Base-by-base conservation (phyloP, 2,797 vertebrate genomes). In the Trachops cirrhosus region DNA sequence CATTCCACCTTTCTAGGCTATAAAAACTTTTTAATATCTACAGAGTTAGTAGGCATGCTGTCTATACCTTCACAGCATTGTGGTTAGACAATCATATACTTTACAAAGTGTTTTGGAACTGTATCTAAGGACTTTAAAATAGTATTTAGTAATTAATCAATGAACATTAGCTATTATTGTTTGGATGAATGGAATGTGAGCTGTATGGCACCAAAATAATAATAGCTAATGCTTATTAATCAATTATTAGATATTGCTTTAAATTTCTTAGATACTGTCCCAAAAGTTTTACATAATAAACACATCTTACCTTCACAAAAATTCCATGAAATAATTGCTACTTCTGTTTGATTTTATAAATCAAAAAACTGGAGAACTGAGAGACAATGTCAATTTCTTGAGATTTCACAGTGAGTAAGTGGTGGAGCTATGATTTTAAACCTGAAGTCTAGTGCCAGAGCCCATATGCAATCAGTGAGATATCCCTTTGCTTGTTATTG, bases 201-300 rank as follows among this genome's bases (percentile, higher is more conserved):
- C 46, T 75, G 73, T 50, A n/a, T 75, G 32, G 32, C 5, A 78
- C 6, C 39, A 48, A 92, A 71, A 96, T 59, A 34, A 87, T 54
- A 93, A 89, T 73, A 80, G 24, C 3, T 78, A 75, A 70, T 54
- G 21, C 22, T 82, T 71, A 85, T 22, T 92, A 41, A 80, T 82
- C 10, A 95, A 71, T 92, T 95, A 78, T 3, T 87, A 85, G 6
- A 59, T 90, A 75, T 8, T 59, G 0, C 62, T 64, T 6, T 62
- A 59, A 92, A 75, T 10, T 78, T n/a, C 16, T 86, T 67, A 88
- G 37, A 50, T 83, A 75, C 8, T 19, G 3, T 83, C 80, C 15
- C 80, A 77, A 94, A 50, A 37, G 54, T 44, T 86, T 92, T 89
- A 11, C 37, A 52, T 93, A 15, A 48, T 94, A 87, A 94, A 93